These are phyloP conservation scores for Hemicentrotus pulcherrimus DNA, from an alignment of 35 echinoderm and acorn worm species.

Conservation along the genomic window DNA sequence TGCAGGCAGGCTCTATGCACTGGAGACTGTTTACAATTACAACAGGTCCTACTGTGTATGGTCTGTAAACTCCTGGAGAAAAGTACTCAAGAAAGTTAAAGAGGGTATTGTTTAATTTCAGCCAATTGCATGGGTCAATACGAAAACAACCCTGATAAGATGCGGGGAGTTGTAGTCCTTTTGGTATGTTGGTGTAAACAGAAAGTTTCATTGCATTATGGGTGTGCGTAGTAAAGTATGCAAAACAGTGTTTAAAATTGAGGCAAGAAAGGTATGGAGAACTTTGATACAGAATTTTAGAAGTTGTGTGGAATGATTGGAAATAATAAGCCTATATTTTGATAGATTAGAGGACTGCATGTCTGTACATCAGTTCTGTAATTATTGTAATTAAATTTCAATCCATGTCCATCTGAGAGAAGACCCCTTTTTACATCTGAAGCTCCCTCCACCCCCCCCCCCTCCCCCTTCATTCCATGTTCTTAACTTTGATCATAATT, in stretches of 20 bases:
- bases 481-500: neutral
- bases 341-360: neutral
- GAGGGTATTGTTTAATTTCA: neutral
- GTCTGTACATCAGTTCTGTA: neutral
- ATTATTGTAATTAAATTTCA: neutral
- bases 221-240: neutral
- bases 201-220: neutral
- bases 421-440: neutral
- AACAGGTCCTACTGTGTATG: neutral
- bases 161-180: neutral
- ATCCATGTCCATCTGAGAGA: neutral
- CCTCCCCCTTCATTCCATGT: neutral
- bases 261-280: neutral
- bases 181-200: neutral
- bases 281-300: neutral
- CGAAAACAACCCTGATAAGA: neutral
- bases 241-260: neutral
- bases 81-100: neutral
- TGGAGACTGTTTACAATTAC: neutral
- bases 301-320: neutral
- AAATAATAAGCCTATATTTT: neutral
- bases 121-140: neutral
- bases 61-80: neutral
- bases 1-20: neutral
- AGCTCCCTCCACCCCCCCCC: too few species aligned